Evolutionary conservation across 2,888 invertebrate genomes (phyloP), one percentile per base, ranked within the genome.

Genomic region (Papilio protenor): DNA sequence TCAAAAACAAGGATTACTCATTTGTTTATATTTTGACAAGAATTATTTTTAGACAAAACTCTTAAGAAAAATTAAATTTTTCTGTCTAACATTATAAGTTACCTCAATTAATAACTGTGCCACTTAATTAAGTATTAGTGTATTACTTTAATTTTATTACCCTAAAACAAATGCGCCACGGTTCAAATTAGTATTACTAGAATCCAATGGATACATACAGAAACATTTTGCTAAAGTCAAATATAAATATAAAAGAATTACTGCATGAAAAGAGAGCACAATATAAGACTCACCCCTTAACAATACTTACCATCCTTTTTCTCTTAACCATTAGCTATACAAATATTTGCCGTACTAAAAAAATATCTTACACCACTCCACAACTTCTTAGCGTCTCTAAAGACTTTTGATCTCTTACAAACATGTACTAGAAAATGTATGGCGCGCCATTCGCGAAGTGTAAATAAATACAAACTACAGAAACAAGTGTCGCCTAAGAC

Each of bases 391-490:
- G 84, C 85, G 79, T 86, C 82, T 85, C 81, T 81, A 79, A 76
- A 80, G 83, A 82, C 79, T 79, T 81, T 81, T 82, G 82, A 83
- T 78, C 81, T 78, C 74, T 83, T 79, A 80, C 80, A 80, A 76
- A 79, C 80, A 81, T 80, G 80, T 80, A 76, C 79, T 81, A 80
- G 82, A 81, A 84, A 85, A 89, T 87, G 82, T 87, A 85, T 83
- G 83, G 80, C 84, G 80, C 81, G 78, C 84, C 86, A 85, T 89
- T 88, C 83, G 86, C 81, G 40, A 83, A 83, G 84, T 86, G 87
- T 89, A 89, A 91, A 90, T 91, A 91, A 88, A 91, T 87, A 90
- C 83, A 87, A 89, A 89, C 87, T 88, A 87, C 86, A 85, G 83
- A 86, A 87, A 87, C 88, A 88, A 91, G 88, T 87, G 88, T 86